phyloP scores from a whole-genome alignment of 1,140 invertebrate species.

The Dendrolimus punctatus region DNA sequence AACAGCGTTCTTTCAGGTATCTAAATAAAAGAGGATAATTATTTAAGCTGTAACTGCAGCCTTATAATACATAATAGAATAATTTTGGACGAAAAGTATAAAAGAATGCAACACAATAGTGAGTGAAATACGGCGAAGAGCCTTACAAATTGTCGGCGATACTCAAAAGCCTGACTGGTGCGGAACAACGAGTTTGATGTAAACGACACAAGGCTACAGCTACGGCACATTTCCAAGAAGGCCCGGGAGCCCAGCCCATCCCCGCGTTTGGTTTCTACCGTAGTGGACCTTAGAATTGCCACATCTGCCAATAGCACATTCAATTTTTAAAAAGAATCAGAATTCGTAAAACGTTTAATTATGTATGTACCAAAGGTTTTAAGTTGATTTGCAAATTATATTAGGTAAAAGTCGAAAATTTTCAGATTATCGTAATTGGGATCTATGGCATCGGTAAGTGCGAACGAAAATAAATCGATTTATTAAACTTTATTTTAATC shows the following conservation, averaged over 20 bases:
- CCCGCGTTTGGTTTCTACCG: constrained; percentile 29
- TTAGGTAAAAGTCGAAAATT: too few species aligned
- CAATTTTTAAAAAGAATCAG: background rate
- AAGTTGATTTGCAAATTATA: too few species aligned
- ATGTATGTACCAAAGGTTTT: too few species aligned
- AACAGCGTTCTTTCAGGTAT: too few species aligned
- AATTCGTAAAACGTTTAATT: too few species aligned
- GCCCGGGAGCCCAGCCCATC: constrained; percentile 36
- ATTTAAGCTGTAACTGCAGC: background rate
- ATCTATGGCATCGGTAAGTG: too few species aligned
- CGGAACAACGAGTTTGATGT: constrained; percentile 21
- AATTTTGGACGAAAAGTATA: constrained; percentile 14
- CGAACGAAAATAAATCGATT: too few species aligned
- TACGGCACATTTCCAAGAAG: constrained; percentile 52
- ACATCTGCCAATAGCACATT: constrained; percentile 52
- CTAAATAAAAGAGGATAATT: too few species aligned
- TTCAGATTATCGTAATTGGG: too few species aligned
- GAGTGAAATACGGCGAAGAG: constrained; percentile 31
- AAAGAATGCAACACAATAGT: constrained; percentile 30
- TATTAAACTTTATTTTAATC: too few species aligned
- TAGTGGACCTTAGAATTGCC: constrained; percentile 18
- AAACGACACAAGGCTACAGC: constrained; percentile 30
- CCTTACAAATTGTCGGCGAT: constrained; percentile 41
- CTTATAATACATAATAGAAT: constrained; percentile 6
- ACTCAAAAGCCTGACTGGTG: constrained; percentile 46